Percentiles rank a stretch among this genome's conserved stretches.
Conservation (phyloP, 2,888 invertebrate genomes). For the Lithophane semibrunnea region DNA sequence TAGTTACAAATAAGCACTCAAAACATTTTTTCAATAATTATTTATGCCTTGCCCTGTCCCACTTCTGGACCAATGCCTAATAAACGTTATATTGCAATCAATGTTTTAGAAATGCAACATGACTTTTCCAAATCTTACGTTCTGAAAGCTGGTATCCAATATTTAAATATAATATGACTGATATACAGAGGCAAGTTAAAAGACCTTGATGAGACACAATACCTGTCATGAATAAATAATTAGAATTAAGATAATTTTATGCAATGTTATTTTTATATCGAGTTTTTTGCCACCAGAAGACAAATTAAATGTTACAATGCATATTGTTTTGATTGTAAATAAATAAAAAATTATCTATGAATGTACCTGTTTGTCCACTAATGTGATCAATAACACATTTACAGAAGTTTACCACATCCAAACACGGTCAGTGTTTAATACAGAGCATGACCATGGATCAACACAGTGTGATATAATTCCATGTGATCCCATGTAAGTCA, state of each 20-base stretch:
- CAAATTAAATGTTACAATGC: slow-evolving; percentile 11
- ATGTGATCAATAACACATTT: slow-evolving; percentile 52
- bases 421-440: slow-evolving; percentile 27
- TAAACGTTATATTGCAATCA: neutral
- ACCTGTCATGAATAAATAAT: slow-evolving; percentile 61
- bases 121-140: neutral
- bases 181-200: slow-evolving; percentile 26
- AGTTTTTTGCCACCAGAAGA: slow-evolving; percentile 19
- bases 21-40: neutral
- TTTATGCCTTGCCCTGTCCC: neutral
- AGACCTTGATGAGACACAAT: slow-evolving; percentile 62
- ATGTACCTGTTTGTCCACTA: slow-evolving; percentile 61
- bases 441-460: slow-evolving; percentile 38
- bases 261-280: slow-evolving; percentile 38
- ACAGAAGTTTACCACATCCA: slow-evolving; percentile 52
- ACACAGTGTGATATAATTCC: slow-evolving; percentile 51
- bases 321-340: slow-evolving; percentile 46
- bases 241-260: slow-evolving; percentile 44
- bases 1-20: neutral
- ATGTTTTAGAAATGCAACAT: neutral
- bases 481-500: slow-evolving; percentile 71
- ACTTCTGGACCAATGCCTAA: fast-evolving
- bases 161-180: slow-evolving; percentile 13
- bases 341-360: slow-evolving; percentile 40
- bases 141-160: neutral